Evolutionary conservation across 2,113 vertebrate genomes (phyloP), one percentile per base, ranked within the genome.

Genomic region (Telmatochromis sp.): DNA sequence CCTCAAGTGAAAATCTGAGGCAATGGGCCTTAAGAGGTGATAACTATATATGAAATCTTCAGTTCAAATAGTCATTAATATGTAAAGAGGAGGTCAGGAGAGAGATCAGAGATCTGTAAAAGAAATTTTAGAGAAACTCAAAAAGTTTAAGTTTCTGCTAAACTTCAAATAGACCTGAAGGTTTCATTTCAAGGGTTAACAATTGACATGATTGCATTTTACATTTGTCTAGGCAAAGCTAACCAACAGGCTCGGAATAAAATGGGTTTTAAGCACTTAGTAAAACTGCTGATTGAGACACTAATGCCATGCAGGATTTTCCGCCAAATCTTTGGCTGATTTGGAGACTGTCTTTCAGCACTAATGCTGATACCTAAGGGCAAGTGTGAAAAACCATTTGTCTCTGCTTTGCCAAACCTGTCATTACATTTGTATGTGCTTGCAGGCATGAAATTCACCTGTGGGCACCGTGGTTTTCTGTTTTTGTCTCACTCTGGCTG

Each of bases 371-470:
- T 73, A 17, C 21, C 68, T 47, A 47, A 45, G 12, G 26, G 68
- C 40, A 45, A 26, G 40, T 73, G 68, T 45, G 68, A 50, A 75
- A 75, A 78, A n/a, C 26, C 71, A 75, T 50, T 60, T 31, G 37
- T 53, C n/a, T 71, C 7, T 78, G 0, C 13, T 33, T 53, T 50
- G 3, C 17, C 53, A 15, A 0, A 33, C 53, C 9, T 28, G 11
- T 28, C 12, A 40, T 71, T 40, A 4, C 6, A 28, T 17, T 28
- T 35, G 28, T 31, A 13, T 68, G 40, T 83, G 1, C 71, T 83
- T 87, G 55, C 17, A 2, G 3, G 42, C 9, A 21, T 19, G 14
- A 33, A 83, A 83, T 75, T 53, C 86, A 86, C 54, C 73, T 82
- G 45, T 50, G 37, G 7, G 37, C 47, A 31, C 58, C 2, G 5